Evolutionary conservation across 2,797 vertebrate genomes (phyloP).

Genomic region (Tauraco hartlaubi): DNA sequence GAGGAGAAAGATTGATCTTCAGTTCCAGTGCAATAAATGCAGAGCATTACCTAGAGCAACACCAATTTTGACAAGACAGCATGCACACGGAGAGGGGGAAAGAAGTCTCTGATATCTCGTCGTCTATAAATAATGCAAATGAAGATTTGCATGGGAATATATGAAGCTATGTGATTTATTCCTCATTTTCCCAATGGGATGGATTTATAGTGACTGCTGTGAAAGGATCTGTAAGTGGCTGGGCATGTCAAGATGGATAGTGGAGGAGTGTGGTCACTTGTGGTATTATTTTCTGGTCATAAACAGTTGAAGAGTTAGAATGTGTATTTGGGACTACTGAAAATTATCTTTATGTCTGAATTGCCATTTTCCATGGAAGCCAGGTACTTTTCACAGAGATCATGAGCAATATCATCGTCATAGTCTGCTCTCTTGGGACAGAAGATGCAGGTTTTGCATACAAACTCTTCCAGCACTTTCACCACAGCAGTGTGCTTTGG

Average conservation of each 20-base stretch:
- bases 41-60: not conserved
- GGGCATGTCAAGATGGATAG: not conserved
- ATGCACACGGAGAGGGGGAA: not conserved
- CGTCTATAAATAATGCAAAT: constrained; percentile 20
- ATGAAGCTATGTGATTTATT: constrained; percentile 30
- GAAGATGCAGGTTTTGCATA: not conserved
- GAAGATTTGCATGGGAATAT: constrained; percentile 12
- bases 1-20: constrained; percentile 1
- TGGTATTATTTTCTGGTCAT: not conserved
- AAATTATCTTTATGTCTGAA: not conserved
- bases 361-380: not conserved
- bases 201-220: not conserved
- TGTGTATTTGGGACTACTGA: not conserved
- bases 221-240: not conserved
- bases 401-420: not conserved
- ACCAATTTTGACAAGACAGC: not conserved
- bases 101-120: not conserved
- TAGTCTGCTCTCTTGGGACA: not conserved
- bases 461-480: not conserved
- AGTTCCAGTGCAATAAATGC: not conserved
- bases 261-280: not conserved
- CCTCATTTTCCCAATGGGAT: not conserved
- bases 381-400: not conserved
- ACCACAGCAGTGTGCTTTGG: not conserved
- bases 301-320: not conserved